A percentile compares a stretch with the other conserved stretches of the same genome.
Conservation (phyloP, 1,140 invertebrate species). For the Danaus plexippus region DNA sequence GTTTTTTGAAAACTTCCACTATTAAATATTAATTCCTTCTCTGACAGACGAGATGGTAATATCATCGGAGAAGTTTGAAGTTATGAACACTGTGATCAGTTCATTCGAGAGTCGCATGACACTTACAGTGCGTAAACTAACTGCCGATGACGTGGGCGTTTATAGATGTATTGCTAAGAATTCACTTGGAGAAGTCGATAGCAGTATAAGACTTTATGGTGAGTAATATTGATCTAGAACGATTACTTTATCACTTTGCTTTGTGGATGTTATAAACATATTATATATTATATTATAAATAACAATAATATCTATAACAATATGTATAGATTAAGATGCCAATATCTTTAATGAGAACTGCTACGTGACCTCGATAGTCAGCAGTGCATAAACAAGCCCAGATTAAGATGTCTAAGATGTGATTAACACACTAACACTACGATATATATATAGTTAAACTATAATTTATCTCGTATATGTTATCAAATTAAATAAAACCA, state of each 20-base stretch:
- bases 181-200: constrained; percentile 90
- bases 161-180: constrained; percentile 94
- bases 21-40: too few relatives aligned
- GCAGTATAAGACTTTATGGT: constrained; percentile 92
- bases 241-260: constrained; percentile 1
- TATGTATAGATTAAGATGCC: constrained; percentile 16
- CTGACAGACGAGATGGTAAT: constrained; percentile 85
- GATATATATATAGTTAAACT: constrained; percentile 2
- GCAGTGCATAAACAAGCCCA: constrained; percentile 25
- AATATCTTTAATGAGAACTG: constrained; percentile 26
- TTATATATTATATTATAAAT: constrained; percentile 2
- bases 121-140: constrained; percentile 84
- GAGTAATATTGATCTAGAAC: constrained; percentile 19
- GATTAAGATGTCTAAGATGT: constrained; percentile 22
- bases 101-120: constrained; percentile 88
- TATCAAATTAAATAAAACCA: too few relatives aligned
- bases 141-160: constrained; percentile 84
- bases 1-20: too few relatives aligned
- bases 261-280: neutral
- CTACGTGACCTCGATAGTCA: constrained; percentile 32
- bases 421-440: constrained; percentile 10
- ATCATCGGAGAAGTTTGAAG: constrained; percentile 84
- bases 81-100: constrained; percentile 80
- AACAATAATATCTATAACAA: constrained; percentile 10
- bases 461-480: too few relatives aligned